These are phyloP conservation scores for Gallinago media DNA, from an alignment of 2,113 vertebrate species.

Conservation along the genomic window DNA sequence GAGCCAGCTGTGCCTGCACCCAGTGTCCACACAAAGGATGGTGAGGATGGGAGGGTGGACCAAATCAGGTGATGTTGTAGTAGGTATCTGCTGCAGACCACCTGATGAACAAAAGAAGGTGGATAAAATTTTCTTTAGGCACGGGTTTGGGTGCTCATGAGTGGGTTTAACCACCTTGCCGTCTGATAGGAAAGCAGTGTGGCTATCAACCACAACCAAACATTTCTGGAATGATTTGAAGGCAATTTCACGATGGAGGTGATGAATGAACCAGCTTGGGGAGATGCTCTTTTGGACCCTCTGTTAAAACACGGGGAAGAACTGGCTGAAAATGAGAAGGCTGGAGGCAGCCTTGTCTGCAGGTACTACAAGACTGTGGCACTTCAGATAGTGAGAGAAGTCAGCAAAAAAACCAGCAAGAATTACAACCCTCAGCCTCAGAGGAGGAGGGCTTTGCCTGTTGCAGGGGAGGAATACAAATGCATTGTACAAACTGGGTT, in stretches of 20 bases:
- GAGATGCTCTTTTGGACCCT: neutral
- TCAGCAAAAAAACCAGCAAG: neutral
- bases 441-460: neutral
- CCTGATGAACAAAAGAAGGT: neutral
- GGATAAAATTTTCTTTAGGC: neutral
- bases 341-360: neutral
- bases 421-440: neutral
- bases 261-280: neutral
- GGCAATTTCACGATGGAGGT: neutral
- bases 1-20: neutral
- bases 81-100: neutral
- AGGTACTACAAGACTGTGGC: neutral
- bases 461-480: neutral
- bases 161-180: neutral
- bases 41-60: neutral
- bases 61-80: neutral
- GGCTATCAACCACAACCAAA: neutral
- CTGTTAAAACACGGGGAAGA: neutral
- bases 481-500: neutral
- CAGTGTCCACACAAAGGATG: neutral
- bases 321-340: neutral
- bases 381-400: neutral
- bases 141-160: neutral
- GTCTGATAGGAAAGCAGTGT: neutral
- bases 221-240: neutral